Evolutionary conservation across 1,140 invertebrate species (phyloP).

Genomic region (Drosophila equinoxialis): DNA sequence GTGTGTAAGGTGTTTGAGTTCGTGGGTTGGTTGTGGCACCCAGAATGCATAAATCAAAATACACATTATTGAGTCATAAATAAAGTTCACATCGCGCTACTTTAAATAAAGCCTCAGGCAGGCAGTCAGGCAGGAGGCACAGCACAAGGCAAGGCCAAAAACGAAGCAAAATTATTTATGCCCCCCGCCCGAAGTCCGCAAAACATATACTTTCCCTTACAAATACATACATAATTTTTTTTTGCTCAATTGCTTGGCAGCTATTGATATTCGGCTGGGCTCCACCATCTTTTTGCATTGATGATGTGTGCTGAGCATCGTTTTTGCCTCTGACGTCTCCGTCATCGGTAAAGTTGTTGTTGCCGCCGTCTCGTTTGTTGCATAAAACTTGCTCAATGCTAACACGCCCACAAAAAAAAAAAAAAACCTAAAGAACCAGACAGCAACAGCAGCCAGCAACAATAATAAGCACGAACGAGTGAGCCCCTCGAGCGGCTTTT

Average conservation of each 20-base stretch:
- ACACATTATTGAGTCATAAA: conserved; percentile 81
- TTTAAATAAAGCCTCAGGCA: conserved; percentile 72
- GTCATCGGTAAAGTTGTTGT: conserved; percentile 41
- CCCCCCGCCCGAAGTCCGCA: conserved; percentile 45
- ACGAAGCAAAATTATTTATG: conserved; percentile 52
- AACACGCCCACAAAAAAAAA: conserved; percentile 64
- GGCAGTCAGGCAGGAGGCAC: conserved; percentile 9
- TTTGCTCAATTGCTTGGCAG: conserved; percentile 71
- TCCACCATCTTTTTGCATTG: conserved; percentile 9
- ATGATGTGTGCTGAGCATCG: conserved; percentile 10
- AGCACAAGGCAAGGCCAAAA: conserved; percentile 42
- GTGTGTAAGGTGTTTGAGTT: conserved; percentile 28
- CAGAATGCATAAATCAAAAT: conserved; percentile 81
- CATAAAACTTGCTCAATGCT: conserved; percentile 78
- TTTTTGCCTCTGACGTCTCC: neutral
- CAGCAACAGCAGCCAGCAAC: conserved; percentile 27
- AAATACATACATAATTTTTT: conserved; percentile 51
- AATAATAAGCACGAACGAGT: conserved; percentile 39
- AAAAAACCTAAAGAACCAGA: conserved; percentile 19
- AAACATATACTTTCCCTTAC: conserved; percentile 56
- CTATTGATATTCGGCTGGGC: conserved; percentile 35
- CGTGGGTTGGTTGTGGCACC: conserved; percentile 44
- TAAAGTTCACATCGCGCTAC: conserved; percentile 74
- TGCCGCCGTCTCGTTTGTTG: conserved; percentile 72
- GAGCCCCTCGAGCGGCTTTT: conserved; percentile 70